A percentile compares a stretch with the other conserved stretches of the same genome.
phyloP scores from a whole-genome alignment of 1,140 invertebrate species.

The Temnothorax curvispinosus region DNA sequence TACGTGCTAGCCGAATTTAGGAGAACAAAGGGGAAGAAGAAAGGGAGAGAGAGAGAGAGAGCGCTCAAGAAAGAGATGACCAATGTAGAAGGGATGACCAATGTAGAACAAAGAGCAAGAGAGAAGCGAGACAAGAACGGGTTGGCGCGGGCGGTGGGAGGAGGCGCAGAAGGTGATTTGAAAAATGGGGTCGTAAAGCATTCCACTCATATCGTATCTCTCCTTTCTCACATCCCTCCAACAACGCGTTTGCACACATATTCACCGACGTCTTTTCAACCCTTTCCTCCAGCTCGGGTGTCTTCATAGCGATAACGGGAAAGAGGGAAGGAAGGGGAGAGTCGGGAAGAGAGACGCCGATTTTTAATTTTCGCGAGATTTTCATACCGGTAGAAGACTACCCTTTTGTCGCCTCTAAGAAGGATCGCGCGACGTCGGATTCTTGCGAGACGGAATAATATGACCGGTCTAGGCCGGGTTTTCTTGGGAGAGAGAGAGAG shows the following conservation, averaged over 20 bases:
- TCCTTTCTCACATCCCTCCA: constrained; percentile 8
- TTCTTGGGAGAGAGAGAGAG: constrained; percentile 25
- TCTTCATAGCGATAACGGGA: neutral
- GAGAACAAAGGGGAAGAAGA: constrained; percentile 1
- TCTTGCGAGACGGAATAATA: constrained; percentile 29
- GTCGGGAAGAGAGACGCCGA: constrained; percentile 28
- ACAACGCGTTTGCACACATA: constrained; percentile 42
- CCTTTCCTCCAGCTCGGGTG: constrained; percentile 37
- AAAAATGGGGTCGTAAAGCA: constrained; percentile 80
- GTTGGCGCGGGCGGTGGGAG: constrained; percentile 52
- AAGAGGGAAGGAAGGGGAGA: neutral
- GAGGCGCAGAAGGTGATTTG: constrained; percentile 73
- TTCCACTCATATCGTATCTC: constrained; percentile 78
- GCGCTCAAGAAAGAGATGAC: constrained; percentile 44
- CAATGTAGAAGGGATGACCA: constrained; percentile 49
- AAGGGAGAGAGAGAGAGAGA: constrained; percentile 15
- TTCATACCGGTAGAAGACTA: constrained; percentile 47
- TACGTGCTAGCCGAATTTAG: constrained; percentile 61
- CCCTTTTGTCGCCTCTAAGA: constrained; percentile 44
- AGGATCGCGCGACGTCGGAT: constrained; percentile 49
- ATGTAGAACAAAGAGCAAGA: constrained; percentile 24
- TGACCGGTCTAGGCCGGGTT: constrained; percentile 20
- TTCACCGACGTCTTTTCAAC: constrained; percentile 64
- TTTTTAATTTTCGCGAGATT: constrained; percentile 73
- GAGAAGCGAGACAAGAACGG: constrained; percentile 44